Percentiles rank a stretch among this genome's conserved stretches.
These are phyloP conservation scores for Ardeotis arabs DNA, from an alignment of 2,113 vertebrate species.

Conservation along the genomic window DNA sequence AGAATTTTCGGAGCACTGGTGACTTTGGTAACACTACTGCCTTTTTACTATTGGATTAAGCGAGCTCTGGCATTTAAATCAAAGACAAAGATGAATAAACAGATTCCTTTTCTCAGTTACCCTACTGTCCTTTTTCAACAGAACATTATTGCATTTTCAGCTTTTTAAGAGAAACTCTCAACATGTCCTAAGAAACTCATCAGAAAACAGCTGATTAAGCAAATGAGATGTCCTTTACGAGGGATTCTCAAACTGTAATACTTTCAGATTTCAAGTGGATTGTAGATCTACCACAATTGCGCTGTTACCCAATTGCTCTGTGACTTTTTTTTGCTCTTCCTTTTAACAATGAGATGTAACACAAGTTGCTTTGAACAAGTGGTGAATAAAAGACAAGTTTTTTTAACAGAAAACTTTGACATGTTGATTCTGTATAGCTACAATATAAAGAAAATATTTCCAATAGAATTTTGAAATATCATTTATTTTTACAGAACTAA, in stretches of 20 bases:
- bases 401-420: background rate
- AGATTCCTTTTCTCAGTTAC: background rate
- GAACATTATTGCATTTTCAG: background rate
- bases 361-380: background rate
- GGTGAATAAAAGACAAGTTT: background rate
- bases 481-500: background rate
- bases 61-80: background rate
- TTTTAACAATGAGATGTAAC: background rate
- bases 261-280: background rate
- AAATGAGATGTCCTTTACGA: background rate
- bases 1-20: background rate
- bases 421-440: background rate
- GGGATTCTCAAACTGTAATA: background rate
- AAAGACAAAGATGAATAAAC: background rate
- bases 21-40: background rate
- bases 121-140: background rate
- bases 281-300: background rate
- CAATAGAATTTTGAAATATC: background rate
- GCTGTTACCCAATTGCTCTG: rapidly evolving
- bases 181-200: background rate
- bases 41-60: background rate
- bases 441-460: background rate
- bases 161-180: background rate
- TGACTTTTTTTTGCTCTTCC: background rate
- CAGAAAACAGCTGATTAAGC: background rate